These are phyloP conservation scores for Hippopotamus amphibius DNA, from an alignment of 2,113 vertebrate genomes.

Conservation along the genomic window DNA sequence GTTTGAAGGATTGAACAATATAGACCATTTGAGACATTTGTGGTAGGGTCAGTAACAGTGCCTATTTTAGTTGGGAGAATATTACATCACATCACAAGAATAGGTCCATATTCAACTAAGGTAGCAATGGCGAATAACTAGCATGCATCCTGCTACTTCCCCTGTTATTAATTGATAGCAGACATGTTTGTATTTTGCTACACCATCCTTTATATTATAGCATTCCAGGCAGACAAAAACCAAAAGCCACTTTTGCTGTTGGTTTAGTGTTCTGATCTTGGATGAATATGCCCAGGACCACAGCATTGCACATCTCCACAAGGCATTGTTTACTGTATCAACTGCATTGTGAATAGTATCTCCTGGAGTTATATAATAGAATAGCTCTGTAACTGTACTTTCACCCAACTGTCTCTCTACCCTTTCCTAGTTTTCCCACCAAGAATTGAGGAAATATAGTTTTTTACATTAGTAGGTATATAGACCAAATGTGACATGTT, in stretches of 20 bases:
- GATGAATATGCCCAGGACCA: not conserved
- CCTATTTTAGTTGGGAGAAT: not conserved
- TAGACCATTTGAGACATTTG: not conserved
- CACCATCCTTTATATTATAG: not conserved
- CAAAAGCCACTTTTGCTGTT: not conserved
- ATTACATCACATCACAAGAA: not conserved
- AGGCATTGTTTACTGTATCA: not conserved
- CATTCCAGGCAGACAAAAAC: not conserved
- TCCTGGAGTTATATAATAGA: not conserved
- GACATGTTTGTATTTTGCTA: not conserved
- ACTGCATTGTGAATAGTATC: not conserved
- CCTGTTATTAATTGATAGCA: not conserved
- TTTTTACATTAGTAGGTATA: conserved; percentile 14
- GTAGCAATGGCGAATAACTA: not conserved
- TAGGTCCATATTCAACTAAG: not conserved
- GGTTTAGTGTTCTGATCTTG: not conserved
- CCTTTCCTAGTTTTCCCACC: not conserved
- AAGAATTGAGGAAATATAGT: not conserved
- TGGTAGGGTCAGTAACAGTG: not conserved
- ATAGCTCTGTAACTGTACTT: not conserved
- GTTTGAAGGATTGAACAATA: not conserved
- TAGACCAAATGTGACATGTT: not conserved
- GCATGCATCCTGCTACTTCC: not conserved
- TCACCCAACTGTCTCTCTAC: not conserved
- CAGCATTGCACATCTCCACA: not conserved